Evolutionary conservation across 2,888 invertebrate genomes (phyloP), one percentile per base, ranked within the genome.

Genomic region (Melangyna quadrimaculata): DNA sequence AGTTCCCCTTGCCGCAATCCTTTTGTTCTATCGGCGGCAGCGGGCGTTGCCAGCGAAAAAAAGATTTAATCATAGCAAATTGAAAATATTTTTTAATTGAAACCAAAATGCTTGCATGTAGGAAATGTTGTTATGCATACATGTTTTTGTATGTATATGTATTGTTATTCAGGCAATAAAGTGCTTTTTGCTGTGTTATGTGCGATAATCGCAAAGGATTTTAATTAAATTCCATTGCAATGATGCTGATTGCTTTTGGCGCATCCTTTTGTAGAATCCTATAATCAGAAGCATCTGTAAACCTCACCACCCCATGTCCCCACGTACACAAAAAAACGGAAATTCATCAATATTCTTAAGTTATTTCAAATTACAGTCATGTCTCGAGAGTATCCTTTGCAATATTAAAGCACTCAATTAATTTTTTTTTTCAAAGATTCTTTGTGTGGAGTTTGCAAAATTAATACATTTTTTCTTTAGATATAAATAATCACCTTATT

Each of bases 151-250:
- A 40, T 53, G 5, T 19, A 12, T 48, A n/a, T 53, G 27, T n/a
- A n/a, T n/a, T 40, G 40, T 27, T 29, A 53, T 37, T 71, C 55
- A 14, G 6, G 12, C 2, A 51, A 51, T 24, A 51, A 27, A n/a
- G 3, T 14, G 12, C 27, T 27, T 51, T 51, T 51, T 51, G 12
- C 6, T 43, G 48, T 24, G 22, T 27, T 79, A 71, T 75, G 35
- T 77, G 72, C 40, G 72, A 86, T 86, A 69, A 80, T 86, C 84
- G 80, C 63, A 86, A 86, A 80, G 77, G 80, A 86, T 77, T 86
- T 86, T 86, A 86, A 86, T 86, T 86, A 86, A 86, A 86, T 80
- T 86, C 84, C 80, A 69, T 77, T 86, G 84, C 75, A 72, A 61
- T 61, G 40, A 69, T 86, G 84, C 72, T 77, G 69, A 75, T 77